Base-by-base conservation (phyloP, 2,113 vertebrate genomes). In the Hemiprocne comata region DNA sequence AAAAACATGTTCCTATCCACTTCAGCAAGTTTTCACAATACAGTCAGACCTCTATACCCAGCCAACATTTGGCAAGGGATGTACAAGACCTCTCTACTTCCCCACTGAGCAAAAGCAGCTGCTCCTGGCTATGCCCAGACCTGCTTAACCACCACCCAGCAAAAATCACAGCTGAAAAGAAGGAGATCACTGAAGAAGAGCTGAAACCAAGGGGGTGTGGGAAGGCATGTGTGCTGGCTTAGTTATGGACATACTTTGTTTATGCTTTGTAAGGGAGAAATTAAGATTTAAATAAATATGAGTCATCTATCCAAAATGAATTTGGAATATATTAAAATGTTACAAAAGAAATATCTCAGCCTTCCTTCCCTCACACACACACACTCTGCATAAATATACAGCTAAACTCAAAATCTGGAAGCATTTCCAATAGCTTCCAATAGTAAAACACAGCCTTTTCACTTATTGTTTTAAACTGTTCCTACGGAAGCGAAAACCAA, bases 211-310 rank as follows among this genome's bases (percentile, higher is more conserved):
- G 57, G 40, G 75, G 31, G 34, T 25, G 57, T 78, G 44, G 70
- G 61, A 94, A 94, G n/a, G 53, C 65, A 81, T 71, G 73, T 93
- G 38, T 29, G 40, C 61, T 86, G 42, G 48, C 85, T 90, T 80
- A 90, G 83, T 86, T 93, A 96, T 23, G 83, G 83, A 87, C 90
- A 57, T 48, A 55, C 21, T 60, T 75, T 77, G 79, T 90, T 88
- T 94, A 85, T 95, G 87, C 96, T 94, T 93, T 97, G 92, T 95
- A 97, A 95, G 96, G 95, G 69, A 97, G 88, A 97, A 96, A 92
- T 86, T 70, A 94, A 88, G 69, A 89, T 86, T 93, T 82, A 87
- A 87, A 73, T 70, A 93, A 91, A 95, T 61, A 33, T 95, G 95
- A 96, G 42, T 95, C 92, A 95, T 96, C 83, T 81, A 79, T 90